phyloP scores from a whole-genome alignment of 2,113 vertebrate species.

The Plecotus auritus region DNA sequence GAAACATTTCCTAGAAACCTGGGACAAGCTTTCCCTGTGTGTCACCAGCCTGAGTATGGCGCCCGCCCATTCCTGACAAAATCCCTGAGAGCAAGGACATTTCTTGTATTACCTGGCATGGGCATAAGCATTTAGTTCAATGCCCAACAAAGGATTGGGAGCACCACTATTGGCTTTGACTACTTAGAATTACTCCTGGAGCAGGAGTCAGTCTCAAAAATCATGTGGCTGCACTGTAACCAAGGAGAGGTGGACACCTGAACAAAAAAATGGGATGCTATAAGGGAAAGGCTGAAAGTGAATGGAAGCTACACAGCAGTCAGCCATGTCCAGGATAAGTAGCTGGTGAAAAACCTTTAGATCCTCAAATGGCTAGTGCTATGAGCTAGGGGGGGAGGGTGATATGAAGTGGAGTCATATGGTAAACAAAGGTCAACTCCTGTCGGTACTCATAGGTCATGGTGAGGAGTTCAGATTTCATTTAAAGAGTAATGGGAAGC shows the following conservation, averaged over 20 bases:
- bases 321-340: neutral
- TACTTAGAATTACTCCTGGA: neutral
- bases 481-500: neutral
- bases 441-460: neutral
- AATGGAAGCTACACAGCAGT: neutral
- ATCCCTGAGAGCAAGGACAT: neutral
- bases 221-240: neutral
- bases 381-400: neutral
- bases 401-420: neutral
- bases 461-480: neutral
- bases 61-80: neutral
- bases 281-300: neutral
- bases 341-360: neutral
- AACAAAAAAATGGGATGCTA: neutral
- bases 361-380: neutral
- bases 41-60: neutral
- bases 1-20: neutral
- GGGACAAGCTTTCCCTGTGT: neutral
- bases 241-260: neutral
- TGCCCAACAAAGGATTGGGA: neutral
- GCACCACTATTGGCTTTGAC: neutral
- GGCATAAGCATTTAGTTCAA: neutral
- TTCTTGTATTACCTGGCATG: neutral
- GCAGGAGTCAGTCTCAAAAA: neutral
- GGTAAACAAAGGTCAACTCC: neutral